Conservation (phyloP, 1,140 invertebrate genomes). For the Drosophila athabasca region DNA sequence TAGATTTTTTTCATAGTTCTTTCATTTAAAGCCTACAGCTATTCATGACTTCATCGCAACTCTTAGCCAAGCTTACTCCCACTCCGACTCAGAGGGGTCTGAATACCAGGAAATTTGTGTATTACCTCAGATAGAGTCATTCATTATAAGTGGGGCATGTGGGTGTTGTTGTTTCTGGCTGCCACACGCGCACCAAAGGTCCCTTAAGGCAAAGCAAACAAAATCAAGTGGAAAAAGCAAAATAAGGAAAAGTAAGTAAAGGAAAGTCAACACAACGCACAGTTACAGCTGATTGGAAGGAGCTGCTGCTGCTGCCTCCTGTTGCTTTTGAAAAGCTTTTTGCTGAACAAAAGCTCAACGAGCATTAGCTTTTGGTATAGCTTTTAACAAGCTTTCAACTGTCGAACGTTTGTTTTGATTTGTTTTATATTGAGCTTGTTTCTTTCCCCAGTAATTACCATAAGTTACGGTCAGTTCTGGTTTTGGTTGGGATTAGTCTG, state of each 20-base stretch:
- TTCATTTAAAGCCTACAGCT: no score
- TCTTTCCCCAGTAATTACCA: conserved; percentile 49
- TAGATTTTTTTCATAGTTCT: no score
- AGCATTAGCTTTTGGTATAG: neutral
- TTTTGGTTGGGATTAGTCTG: conserved; percentile 25
- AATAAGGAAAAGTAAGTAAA: conserved; percentile 1
- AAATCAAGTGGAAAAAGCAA: conserved; percentile 17
- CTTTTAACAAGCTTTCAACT: conserved; percentile 22
- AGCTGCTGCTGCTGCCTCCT: conserved; percentile 40
- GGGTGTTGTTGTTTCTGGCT: conserved; percentile 1
- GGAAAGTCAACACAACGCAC: conserved; percentile 1
- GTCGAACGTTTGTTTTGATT: conserved; percentile 27
- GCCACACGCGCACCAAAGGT: neutral
- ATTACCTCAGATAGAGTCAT: conserved; percentile 17
- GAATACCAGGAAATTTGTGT: neutral
- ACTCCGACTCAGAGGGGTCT: neutral
- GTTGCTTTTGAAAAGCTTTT: conserved; percentile 36
- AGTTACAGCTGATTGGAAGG: conserved; percentile 52
- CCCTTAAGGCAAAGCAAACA: conserved; percentile 47
- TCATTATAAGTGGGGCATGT: conserved; percentile 5
- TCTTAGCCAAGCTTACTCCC: neutral
- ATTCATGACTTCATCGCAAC: neutral
- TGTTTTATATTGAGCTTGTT: conserved; percentile 31
- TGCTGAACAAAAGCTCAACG: no score
- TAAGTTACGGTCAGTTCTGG: conserved; percentile 64